Base-by-base conservation (phyloP, 2,113 vertebrate species). In the Spea multiplicata region DNA sequence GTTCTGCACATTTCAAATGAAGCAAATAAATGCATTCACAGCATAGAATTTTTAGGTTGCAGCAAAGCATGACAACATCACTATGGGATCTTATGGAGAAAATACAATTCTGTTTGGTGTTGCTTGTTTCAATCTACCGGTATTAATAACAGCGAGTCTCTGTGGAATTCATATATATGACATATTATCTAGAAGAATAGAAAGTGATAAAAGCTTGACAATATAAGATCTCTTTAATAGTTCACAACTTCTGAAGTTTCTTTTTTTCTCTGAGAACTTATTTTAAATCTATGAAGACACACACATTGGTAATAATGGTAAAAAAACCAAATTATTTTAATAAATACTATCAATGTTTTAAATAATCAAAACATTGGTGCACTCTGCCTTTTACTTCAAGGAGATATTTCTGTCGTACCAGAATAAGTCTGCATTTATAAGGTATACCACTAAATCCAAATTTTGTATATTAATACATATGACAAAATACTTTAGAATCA, bases 41-140 rank as follows among this genome's bases (percentile, higher is more conserved):
- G 61, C 4, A 4, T 47, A 66, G 64, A 52, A 78, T 75, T 81
- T 59, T 83, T 73, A 83, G 73, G 52, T n/a, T 81, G 12, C 65
- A 82, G 47, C 79, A 74, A 45, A 82, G 16, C 62, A 81, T 71
- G 81, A 79, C 62, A 78, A 85, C 44, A 72, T 72, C 85, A 83
- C 8, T 72, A 75, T 85, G 82, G 86, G 84, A 85, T 80, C 89
- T 84, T 80, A 74, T 73, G 47, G 76, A 68, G 49, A 85, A 81
- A 74, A 81, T 79, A 49, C 67, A 84, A 62, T 72, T 84, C 82
- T 73, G 66, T 86, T 85, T 83, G 76, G 80, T 81, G 72, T 81
- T 78, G 70, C 52, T 76, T 81, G 68, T 68, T 88, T 88, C 82
- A 86, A 82, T 87, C 75, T 84, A 83, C 62, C 78, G 73, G 44